Evolutionary conservation across 2,797 vertebrate species (phyloP).

Genomic region (Danionella dracula): DNA sequence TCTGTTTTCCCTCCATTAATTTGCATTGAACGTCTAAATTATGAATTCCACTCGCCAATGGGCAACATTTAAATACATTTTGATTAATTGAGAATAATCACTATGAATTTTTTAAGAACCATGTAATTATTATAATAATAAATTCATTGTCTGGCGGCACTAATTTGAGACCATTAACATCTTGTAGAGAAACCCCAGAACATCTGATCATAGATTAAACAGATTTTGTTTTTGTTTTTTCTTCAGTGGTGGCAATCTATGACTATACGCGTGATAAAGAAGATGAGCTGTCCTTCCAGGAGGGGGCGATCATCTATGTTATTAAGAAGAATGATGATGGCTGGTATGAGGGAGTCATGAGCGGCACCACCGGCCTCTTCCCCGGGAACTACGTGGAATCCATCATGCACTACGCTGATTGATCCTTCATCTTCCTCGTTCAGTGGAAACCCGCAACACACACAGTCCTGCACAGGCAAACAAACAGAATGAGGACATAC

Average conservation of each 20-base stretch:
- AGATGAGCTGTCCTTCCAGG: conserved; percentile 97
- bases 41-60: too few relatives aligned
- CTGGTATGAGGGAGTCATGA: conserved; percentile 97
- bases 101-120: too few relatives aligned
- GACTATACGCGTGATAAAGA: conserved; percentile 97
- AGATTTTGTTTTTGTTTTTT: neutral
- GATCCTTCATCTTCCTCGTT: conserved; percentile 47
- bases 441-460: neutral
- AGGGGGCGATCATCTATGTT: conserved; percentile 98
- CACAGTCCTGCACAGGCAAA: neutral
- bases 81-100: too few relatives aligned
- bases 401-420: conserved; percentile 98
- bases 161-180: too few relatives aligned
- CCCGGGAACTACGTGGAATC: conserved; percentile 98
- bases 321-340: conserved; percentile 99
- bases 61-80: too few relatives aligned
- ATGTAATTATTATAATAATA: too few relatives aligned
- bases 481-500: neutral
- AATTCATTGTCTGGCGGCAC: too few relatives aligned
- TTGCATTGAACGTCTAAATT: too few relatives aligned
- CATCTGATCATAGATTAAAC: too few relatives aligned
- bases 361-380: conserved; percentile 94
- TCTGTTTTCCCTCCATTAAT: too few relatives aligned
- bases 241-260: conserved; percentile 95
- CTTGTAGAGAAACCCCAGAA: too few relatives aligned